Percentiles rank a stretch among this genome's conserved stretches.
phyloP scores from a whole-genome alignment of 2,113 vertebrate species.

The Callopanchax toddi region DNA sequence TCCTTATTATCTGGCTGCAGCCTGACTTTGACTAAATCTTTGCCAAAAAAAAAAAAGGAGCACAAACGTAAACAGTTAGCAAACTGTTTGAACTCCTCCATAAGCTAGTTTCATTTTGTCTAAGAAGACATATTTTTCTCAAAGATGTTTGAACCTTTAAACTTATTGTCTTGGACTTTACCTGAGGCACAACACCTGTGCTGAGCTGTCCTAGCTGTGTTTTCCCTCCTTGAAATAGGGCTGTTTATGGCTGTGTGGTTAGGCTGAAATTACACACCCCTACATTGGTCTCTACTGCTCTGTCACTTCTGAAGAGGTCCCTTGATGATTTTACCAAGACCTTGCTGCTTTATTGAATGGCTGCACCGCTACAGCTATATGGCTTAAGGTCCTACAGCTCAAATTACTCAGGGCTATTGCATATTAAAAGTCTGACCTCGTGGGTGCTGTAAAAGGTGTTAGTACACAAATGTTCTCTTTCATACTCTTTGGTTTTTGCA shows the following conservation, averaged over 20 bases:
- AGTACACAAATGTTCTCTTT: slow-evolving; percentile 49
- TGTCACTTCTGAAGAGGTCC: slow-evolving; percentile 60
- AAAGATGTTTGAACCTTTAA: slow-evolving; percentile 27
- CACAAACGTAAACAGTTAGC: background rate
- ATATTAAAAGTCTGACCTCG: slow-evolving; percentile 47
- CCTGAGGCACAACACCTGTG: slow-evolving; percentile 67
- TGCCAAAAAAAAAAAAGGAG: background rate
- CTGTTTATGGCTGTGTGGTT: slow-evolving; percentile 61
- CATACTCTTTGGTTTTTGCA: slow-evolving; percentile 37
- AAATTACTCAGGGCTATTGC: slow-evolving; percentile 59
- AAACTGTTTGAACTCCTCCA: background rate
- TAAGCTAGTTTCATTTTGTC: slow-evolving; percentile 12
- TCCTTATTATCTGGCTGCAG: background rate
- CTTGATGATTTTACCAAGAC: slow-evolving; percentile 50
- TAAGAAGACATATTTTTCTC: slow-evolving; percentile 31
- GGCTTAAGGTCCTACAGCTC: slow-evolving; percentile 57
- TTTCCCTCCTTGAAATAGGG: slow-evolving; percentile 51
- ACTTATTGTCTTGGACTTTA: slow-evolving; percentile 37
- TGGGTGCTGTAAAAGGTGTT: slow-evolving; percentile 55
- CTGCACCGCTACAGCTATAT: slow-evolving; percentile 49
- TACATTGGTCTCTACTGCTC: slow-evolving; percentile 46
- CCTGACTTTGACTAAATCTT: background rate
- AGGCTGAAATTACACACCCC: slow-evolving; percentile 69
- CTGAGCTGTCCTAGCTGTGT: slow-evolving; percentile 29
- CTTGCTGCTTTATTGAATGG: slow-evolving; percentile 57